These are phyloP conservation scores for Erebia palarica DNA, from an alignment of 2,888 invertebrate genomes.

Conservation along the genomic window DNA sequence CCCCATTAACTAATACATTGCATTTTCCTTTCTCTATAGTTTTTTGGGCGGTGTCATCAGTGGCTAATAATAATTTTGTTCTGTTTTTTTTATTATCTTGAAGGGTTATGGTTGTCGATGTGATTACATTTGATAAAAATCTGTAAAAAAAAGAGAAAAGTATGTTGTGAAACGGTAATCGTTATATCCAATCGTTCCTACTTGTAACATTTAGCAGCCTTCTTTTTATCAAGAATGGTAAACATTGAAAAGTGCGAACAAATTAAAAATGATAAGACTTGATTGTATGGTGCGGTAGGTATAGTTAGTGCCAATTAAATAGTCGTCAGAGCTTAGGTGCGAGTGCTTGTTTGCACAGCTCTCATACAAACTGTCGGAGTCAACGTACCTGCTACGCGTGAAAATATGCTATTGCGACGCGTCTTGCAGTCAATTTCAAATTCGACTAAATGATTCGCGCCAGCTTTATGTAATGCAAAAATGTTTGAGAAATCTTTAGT, in stretches of 20 bases:
- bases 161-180: background rate
- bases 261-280: slow-evolving; percentile 29
- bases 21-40: slow-evolving; percentile 61
- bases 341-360: too few relatives aligned
- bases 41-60: slow-evolving; percentile 52
- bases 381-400: too few relatives aligned
- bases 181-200: background rate
- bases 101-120: slow-evolving; percentile 51
- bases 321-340: too few relatives aligned
- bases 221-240: slow-evolving; percentile 27
- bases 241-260: slow-evolving; percentile 25
- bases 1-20: slow-evolving; percentile 61
- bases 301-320: background rate
- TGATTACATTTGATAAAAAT: slow-evolving; percentile 64
- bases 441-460: too few relatives aligned
- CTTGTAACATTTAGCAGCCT: background rate
- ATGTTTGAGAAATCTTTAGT: slow-evolving; percentile 48
- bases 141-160: slow-evolving; percentile 51
- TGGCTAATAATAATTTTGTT: slow-evolving; percentile 51
- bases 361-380: too few relatives aligned
- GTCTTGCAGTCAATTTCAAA: too few relatives aligned
- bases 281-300: slow-evolving; percentile 4
- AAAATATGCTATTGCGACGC: too few relatives aligned
- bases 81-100: slow-evolving; percentile 53
- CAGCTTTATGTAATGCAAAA: slow-evolving; percentile 12